phyloP scores from a whole-genome alignment of 2,888 invertebrate genomes.

The Laothoe populi region DNA sequence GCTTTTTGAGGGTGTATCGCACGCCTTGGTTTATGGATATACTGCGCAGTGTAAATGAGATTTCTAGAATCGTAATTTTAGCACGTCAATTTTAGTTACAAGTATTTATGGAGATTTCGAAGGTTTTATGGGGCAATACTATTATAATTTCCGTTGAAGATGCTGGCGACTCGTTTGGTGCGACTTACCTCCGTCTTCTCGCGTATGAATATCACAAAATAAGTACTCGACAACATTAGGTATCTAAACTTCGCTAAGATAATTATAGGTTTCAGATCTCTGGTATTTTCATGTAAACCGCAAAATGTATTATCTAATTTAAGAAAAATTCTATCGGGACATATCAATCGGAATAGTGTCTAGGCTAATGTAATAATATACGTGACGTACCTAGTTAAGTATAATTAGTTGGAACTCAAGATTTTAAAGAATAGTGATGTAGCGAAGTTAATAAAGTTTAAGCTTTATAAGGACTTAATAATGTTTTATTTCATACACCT shows the following conservation, averaged over 20 bases:
- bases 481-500: constrained; percentile 49
- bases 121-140: constrained; percentile 71
- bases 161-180: constrained; percentile 77
- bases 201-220: constrained; percentile 70
- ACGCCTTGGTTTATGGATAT: constrained; percentile 55
- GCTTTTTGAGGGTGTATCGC: constrained; percentile 62
- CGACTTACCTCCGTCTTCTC: constrained; percentile 82
- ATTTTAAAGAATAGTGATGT: constrained; percentile 81
- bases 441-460: constrained; percentile 78
- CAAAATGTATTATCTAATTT: constrained; percentile 74
- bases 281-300: constrained; percentile 72
- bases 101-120: constrained; percentile 64
- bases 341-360: constrained; percentile 75
- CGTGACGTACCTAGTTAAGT: constrained; percentile 80
- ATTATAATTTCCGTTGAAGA: constrained; percentile 65
- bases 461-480: constrained; percentile 53
- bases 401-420: constrained; percentile 79
- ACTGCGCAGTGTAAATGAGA: constrained; percentile 63
- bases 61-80: constrained; percentile 57
- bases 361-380: constrained; percentile 77
- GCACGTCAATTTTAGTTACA: constrained; percentile 52
- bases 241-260: constrained; percentile 69
- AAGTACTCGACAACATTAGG: constrained; percentile 69
- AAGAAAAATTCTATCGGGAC: constrained; percentile 74
- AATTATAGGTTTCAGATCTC: constrained; percentile 75